A percentile compares a stretch with the other conserved stretches of the same genome.
phyloP scores from a whole-genome alignment of 2,888 invertebrate species.

The Bhutanitis thaidina region DNA sequence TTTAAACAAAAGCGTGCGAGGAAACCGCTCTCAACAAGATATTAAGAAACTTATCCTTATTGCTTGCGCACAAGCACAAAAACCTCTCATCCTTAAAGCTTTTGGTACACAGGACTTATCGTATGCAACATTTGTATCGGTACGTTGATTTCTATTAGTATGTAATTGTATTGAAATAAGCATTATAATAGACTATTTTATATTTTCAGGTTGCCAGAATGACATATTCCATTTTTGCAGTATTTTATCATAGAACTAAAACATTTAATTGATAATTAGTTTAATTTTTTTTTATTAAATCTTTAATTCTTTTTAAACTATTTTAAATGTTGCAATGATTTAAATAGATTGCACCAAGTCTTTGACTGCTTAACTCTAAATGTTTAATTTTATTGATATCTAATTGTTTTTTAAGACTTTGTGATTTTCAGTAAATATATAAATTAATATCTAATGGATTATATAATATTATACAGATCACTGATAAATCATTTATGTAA shows the following conservation, averaged over 20 bases:
- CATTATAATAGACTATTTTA: not conserved
- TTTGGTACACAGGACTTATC: slow-evolving; percentile 69
- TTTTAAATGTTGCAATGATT: no score
- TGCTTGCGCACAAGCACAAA: slow-evolving; percentile 66
- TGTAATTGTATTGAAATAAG: not conserved
- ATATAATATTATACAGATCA: no score
- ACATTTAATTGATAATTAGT: slow-evolving; percentile 20
- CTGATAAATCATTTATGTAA: no score
- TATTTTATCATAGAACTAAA: slow-evolving; percentile 58
- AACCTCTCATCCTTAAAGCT: slow-evolving; percentile 66
- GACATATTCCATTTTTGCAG: slow-evolving; percentile 70
- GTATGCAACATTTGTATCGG: slow-evolving; percentile 65
- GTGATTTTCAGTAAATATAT: no score
- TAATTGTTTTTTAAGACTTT: no score
- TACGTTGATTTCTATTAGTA: slow-evolving; percentile 24
- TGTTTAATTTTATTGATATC: no score
- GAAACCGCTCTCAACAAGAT: slow-evolving; percentile 38
- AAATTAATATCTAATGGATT: no score
- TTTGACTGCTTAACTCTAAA: no score
- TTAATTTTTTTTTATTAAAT: no score
- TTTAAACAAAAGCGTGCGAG: slow-evolving; percentile 24
- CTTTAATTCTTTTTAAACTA: no score
- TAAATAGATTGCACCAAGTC: no score
- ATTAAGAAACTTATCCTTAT: slow-evolving; percentile 55
- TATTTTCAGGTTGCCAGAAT: slow-evolving; percentile 59